Percentiles rank a stretch among this genome's conserved stretches.
phyloP scores from a whole-genome alignment of 2,888 invertebrate genomes.

The Oligia latruncula region DNA sequence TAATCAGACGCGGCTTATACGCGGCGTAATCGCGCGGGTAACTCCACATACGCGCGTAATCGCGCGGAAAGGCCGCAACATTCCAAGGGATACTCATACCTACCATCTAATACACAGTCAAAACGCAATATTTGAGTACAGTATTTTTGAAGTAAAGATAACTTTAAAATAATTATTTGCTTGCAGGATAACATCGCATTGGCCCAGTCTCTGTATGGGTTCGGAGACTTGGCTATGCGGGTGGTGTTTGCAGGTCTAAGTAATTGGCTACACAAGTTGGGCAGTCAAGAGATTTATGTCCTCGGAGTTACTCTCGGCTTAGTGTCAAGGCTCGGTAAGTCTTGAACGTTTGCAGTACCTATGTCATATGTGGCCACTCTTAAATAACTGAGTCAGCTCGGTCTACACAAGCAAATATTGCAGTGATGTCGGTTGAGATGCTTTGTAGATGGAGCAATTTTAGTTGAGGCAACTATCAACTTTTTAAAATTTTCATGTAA shows the following conservation, averaged over 20 bases:
- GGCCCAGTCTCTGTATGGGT: conserved; percentile 91
- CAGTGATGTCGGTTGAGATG: too few relatives aligned
- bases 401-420: background rate
- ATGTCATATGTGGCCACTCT: background rate
- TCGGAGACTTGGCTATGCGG: conserved; percentile 91
- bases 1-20: too few relatives aligned
- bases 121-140: conserved; percentile 14
- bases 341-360: background rate
- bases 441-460: background rate
- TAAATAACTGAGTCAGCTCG: background rate
- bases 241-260: conserved; percentile 90
- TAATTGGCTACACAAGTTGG: conserved; percentile 86
- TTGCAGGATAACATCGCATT: conserved; percentile 90
- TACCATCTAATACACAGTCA: background rate
- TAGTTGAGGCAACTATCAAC: too few relatives aligned
- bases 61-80: too few relatives aligned
- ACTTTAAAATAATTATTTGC: conserved; percentile 19
- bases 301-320: conserved; percentile 87
- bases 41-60: too few relatives aligned
- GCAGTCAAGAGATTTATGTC: conserved; percentile 91
- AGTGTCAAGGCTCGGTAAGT: conserved; percentile 91
- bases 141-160: background rate
- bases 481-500: too few relatives aligned
- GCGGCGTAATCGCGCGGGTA: too few relatives aligned
- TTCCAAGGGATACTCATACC: background rate